Base-by-base conservation (phyloP, 1,140 invertebrate genomes). In the Capitella teleta region DNA sequence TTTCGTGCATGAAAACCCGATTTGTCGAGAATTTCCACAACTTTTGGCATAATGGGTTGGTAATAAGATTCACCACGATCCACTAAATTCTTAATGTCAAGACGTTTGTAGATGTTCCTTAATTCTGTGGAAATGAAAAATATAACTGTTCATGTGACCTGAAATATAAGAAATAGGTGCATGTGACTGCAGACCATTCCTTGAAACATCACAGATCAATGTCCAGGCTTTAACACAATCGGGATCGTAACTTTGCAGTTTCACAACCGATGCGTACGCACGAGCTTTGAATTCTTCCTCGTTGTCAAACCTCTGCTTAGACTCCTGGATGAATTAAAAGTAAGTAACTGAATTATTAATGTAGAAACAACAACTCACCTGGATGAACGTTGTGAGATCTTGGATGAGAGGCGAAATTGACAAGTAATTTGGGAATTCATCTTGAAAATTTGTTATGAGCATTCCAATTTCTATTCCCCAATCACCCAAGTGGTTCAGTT, bases 401-500 rank as follows among this genome's bases (percentile, higher is more conserved):
- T 80, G 76, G 65, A 99, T 93, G 1, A 92, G 83, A 25, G 94
- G 92, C 14, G 85, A 85, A 46, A 83, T 78, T 3, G 73, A 80
- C 25, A 81, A 66, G 67, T 86, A 98, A 73, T 98, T 75, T 0
- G 95, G 94, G 72, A 87, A 98, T 60, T 81, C 80, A 53, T 99
- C 94, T 71, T 76, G 64, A 19, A 99, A 76, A 76, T 98, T 91
- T 43, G 93, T 91, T 63, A 99, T 94, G 0, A 99, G 75, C 96
- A 98, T 98, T 42, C 95, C 95, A 79, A 99, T 99, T 67, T 98
- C 96, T 1, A 95, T 99, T 6, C 96, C 96, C 96, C 96, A 99
- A 72, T 99, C 96, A 16, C 96, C 96, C 38, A 99, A 73, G 65
- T 99, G 95, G 73, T 98, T 98, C 0, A 98, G 63, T 14, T 94